Evolutionary conservation across 2,797 vertebrate species (phyloP), one percentile per base, ranked within the genome.

Genomic region (Gambelia wislizenii): DNA sequence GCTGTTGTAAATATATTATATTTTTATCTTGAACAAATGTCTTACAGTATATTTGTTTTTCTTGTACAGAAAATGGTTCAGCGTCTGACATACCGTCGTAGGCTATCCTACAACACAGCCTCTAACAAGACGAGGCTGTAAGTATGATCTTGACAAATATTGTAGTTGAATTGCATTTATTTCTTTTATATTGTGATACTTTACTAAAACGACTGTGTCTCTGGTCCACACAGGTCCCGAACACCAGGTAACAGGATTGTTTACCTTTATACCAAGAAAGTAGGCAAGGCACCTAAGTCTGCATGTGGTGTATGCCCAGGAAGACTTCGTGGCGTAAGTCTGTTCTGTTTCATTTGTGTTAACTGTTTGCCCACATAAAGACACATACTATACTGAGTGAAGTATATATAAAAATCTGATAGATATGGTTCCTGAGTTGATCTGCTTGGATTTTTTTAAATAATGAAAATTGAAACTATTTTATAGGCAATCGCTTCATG

Each of bases 101-200:
- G 99, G 98, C 97, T 99, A 91, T 99, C 99, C 98, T 99, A 99
- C 98, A 99, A 99, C 93, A 99, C 99, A 69, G 97, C 98, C 91
- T 99, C 99, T 83, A 99, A 99, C 97, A 99, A 99, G 95, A 99
- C 99, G 87, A 98, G 99, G 89, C 97, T 99, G 99, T 99, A 95
- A 98, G 99, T 98, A 82, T 33, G 49, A 25, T 84, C 9, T 54
- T 47, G 64, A 44, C 6, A 76, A 44, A 5, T 0, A 0, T 3
- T 0, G 3, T 10, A 67, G 27, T 12, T 67, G 64, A 61, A 61
- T 22, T 61, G 2, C 8, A 67, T 67, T 67, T 67, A 67, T 30
- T 67, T 12, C 25, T 33, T 67, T 67, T 67, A 33, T 67, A 84
- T 59, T 0, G 0, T 2, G 0, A 0, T 18, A 64, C 7, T 76